Evolutionary conservation across 37 sponge, comb jelly and placozoan species (phyloP).

Genomic region (Ianthella basta): DNA sequence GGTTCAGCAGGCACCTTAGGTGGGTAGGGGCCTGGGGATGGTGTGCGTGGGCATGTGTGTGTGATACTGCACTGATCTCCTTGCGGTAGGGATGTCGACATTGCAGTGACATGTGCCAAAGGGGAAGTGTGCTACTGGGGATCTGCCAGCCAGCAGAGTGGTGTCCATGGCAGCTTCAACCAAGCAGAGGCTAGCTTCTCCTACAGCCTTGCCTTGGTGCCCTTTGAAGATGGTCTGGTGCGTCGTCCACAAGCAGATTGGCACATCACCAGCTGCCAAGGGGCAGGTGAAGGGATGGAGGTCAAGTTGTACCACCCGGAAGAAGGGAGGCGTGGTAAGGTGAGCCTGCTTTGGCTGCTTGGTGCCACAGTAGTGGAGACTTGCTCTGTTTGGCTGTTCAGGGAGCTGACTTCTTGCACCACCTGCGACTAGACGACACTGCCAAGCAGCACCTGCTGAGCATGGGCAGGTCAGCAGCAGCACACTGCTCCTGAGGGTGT

Average conservation of each 20-base stretch:
- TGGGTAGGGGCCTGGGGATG: neutral
- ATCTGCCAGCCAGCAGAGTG: conserved; percentile 66
- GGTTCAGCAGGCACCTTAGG: conserved; percentile 76
- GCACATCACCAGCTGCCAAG: conserved; percentile 49
- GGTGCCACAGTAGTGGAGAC: neutral
- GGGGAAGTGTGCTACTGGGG: conserved; percentile 70
- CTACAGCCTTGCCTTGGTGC: conserved; percentile 52
- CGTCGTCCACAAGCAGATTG: conserved; percentile 68
- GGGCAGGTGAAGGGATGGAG: conserved; percentile 35
- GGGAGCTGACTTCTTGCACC: conserved; percentile 5
- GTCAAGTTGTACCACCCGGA: neutral
- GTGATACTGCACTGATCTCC: neutral
- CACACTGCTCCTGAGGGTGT: too few relatives aligned
- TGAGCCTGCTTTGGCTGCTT: neutral
- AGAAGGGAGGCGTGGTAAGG: neutral
- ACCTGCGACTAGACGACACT: neutral
- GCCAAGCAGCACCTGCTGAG: conserved; percentile 13
- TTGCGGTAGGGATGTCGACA: conserved; percentile 43
- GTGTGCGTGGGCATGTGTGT: neutral
- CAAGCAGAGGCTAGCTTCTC: conserved; percentile 25
- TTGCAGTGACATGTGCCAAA: conserved; percentile 52
- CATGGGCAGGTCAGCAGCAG: neutral
- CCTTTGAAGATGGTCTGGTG: conserved; percentile 59
- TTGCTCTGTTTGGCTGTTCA: neutral
- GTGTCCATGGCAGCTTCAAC: conserved; percentile 54